Percentiles rank a stretch among this genome's conserved stretches.
These are phyloP conservation scores for Archocentrus centrarchus DNA, from an alignment of 2,113 vertebrate genomes.

Conservation along the genomic window DNA sequence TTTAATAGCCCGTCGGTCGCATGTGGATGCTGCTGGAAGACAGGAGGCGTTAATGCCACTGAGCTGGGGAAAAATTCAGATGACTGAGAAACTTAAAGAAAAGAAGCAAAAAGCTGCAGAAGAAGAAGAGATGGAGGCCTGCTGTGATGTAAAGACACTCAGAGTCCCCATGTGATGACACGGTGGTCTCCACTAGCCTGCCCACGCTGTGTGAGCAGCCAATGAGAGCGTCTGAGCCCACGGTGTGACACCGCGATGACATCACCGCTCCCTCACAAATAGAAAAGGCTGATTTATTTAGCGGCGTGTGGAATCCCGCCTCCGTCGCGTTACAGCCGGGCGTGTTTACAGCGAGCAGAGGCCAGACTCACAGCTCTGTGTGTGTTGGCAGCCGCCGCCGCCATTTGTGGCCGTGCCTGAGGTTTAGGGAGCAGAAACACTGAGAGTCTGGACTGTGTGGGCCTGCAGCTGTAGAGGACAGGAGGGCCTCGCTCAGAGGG, in stretches of 20 bases:
- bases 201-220: constrained; percentile 36
- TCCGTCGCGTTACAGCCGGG: constrained; percentile 17
- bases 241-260: constrained; percentile 56
- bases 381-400: constrained; percentile 70
- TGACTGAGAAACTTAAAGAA: constrained; percentile 17
- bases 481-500: constrained; percentile 29
- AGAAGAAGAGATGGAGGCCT: neutral
- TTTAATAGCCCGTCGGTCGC: constrained; percentile 57
- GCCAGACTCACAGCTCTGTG: constrained; percentile 61
- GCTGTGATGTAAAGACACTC: neutral
- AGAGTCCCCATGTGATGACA: constrained; percentile 14
- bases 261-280: constrained; percentile 66
- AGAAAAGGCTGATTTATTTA: constrained; percentile 61
- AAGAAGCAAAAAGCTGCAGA: neutral
- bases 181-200: constrained; percentile 23
- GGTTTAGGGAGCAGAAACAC: constrained; percentile 62
- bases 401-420: constrained; percentile 77
- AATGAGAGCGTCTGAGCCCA: constrained; percentile 42
- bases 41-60: constrained; percentile 13
- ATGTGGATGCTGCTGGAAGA: constrained; percentile 28
- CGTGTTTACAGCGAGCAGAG: constrained; percentile 57
- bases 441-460: constrained; percentile 60
- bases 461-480: constrained; percentile 18
- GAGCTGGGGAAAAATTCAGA: constrained; percentile 21
- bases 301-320: constrained; percentile 73